Conservation (phyloP, 2,797 vertebrate species). For the Syngnathus acus region DNA sequence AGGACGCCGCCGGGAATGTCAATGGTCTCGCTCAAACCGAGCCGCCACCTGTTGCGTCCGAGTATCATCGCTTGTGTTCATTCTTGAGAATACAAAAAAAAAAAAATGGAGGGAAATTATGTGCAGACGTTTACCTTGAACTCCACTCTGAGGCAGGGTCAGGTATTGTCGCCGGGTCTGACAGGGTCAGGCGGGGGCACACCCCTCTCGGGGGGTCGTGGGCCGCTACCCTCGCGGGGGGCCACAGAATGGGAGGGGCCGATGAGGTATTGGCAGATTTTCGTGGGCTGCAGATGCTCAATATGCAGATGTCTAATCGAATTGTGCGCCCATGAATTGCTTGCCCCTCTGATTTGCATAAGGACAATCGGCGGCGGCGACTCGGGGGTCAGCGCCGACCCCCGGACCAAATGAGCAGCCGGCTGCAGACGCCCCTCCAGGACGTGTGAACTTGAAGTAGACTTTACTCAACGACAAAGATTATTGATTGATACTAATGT, state of each 20-base stretch:
- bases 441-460: conserved; percentile 74
- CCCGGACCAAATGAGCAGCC: conserved; percentile 64
- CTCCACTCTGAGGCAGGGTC: conserved; percentile 62
- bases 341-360: conserved; percentile 67
- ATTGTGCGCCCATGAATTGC: conserved; percentile 68
- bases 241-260: conserved; percentile 29
- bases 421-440: conserved; percentile 58
- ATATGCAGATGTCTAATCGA: conserved; percentile 77
- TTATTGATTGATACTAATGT: conserved; percentile 60
- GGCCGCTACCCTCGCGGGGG: conserved; percentile 46
- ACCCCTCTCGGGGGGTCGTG: conserved; percentile 49
- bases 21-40: neutral
- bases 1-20: conserved; percentile 6
- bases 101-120: neutral
- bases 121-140: conserved; percentile 69
- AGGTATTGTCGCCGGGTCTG: conserved; percentile 54
- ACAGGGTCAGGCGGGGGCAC: conserved; percentile 24
- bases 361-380: conserved; percentile 61
- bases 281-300: conserved; percentile 72
- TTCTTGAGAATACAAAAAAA: too few relatives aligned
- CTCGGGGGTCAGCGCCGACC: conserved; percentile 62
- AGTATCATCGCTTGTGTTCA: neutral
- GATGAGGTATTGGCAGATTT: conserved; percentile 59
- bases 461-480: conserved; percentile 58
- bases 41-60: neutral